Evolutionary conservation across 2,797 vertebrate genomes (phyloP), one percentile per base, ranked within the genome.

Genomic region (Hozukius guyotensis): DNA sequence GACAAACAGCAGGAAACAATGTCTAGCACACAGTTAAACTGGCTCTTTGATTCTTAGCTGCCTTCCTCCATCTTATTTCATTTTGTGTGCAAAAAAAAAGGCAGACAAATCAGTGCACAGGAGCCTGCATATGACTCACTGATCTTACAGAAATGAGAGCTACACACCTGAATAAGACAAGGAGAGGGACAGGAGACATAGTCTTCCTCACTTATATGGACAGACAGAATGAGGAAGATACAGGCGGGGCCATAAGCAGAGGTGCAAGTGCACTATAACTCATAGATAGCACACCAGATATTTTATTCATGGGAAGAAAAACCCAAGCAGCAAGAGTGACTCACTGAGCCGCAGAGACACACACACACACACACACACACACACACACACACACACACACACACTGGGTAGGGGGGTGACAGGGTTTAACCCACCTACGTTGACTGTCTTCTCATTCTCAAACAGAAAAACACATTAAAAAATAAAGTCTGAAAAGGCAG

Each of bases 281-380:
- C 85, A 93, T 68, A 88, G 92, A 93, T 87, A 91, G 90, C 84
- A 88, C 80, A 78, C 24, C 68, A 68, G 85, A 95, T 96, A 82
- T 95, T 95, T 95, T 95, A 95, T 95, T 94, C 86, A 96, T 95
- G 75, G 81, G 61, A 75, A 87, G 76, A 87, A 90, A 83, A 82
- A 82, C 78, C 36, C 78, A 88, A 88, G 89, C 72, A 88, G 78
- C 75, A 34, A 78, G 81, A 93, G 91, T 93, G 91, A 93, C 86
- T 95, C 93, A 94, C 80, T 64, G 76, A 89, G 84, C 78, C 70
- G 81, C 74, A 64, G 87, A 84, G 86, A 89, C 66, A 68, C 60
- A 84, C 75, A 85, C 74, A 81, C 66, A 72, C 55, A 66, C 72
- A 67, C 70, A 79, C 61, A 74, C 57, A 76, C 73, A 80, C 61